Base-by-base conservation (phyloP, 2,797 vertebrate genomes). In the Microchirus variegatus region DNA sequence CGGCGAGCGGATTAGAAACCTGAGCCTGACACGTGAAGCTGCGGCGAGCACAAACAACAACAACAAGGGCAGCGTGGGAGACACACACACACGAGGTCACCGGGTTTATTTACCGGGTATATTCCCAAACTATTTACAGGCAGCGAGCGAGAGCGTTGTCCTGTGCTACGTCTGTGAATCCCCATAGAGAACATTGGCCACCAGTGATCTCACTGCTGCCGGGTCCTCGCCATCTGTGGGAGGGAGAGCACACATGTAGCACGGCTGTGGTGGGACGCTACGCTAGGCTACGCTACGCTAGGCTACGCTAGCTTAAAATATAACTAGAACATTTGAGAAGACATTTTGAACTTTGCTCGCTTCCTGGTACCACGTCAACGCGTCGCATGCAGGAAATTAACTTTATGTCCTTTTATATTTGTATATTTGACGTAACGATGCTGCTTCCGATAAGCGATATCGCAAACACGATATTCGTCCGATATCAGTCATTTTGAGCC, bases 141-240 rank as follows among this genome's bases (percentile, higher is more conserved):
- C 17, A 36, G 51, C 22, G 2, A 31, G 46, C 16, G 49, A 17
- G 52, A 35, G 48, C 40, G 46, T 26, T 67, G 62, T 51, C 5
- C 53, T 0, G 50, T 9, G 69, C 11, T 63, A 79, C 19, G 22
- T 66, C 63, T 57, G 67, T 14, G 63, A 48, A 46, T 80, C 89
- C 48, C 63, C 72, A 87, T 99, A 99, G 38, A 99, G 92, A 1
- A 94, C 81, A 61, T 91, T 86, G 49, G 92, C 89, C 73, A 99
- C 93, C 78, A 97, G 78, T 1, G 89, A 70, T 56, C 75, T 93
- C 42, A 94, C 84, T 1, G 94, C 91, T 31, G 89, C 80, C 9
- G 90, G 63, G 12, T 98, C 91, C 0, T 82, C 89, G n/a, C 83
- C 70, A 60, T 96, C 97, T 98, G 89, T 68, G 31, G 31, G 67